Evolutionary conservation across 2,888 invertebrate species (phyloP), one percentile per base, ranked within the genome.

Genomic region (Neelides folsomi): DNA sequence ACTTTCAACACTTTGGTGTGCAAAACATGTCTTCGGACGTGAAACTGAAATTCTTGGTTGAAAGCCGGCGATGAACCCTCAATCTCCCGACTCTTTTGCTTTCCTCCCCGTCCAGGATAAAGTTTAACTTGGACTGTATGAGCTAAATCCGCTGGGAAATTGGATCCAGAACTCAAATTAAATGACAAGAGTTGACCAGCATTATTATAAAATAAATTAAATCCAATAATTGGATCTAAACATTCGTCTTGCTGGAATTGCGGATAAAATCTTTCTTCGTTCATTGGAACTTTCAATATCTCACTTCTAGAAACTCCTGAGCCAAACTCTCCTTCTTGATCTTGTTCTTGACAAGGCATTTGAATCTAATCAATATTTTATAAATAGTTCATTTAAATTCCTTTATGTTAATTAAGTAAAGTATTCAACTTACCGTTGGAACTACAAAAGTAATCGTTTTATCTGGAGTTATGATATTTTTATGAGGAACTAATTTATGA

Each of bases 381-480:
- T 10, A 12, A 44, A 38, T 13, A 42, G 10, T 41, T 41, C 16
- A 37, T 16, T 43, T n/a, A 7, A 16, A 18, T 16, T n/a, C n/a
- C n/a, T n/a, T n/a, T n/a, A n/a, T 27, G 27, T 7, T 5, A 27
- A 27, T 27, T 5, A 27, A 27, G 27, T 5, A 27, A 27, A 27
- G 27, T 3, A 7, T 7, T 27, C 7, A 15, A 47, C 47, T 53
- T 56, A 64, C 64, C 37, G 62, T 62, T 16, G 64, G 64, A 27
- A 64, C 58, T n/a, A 64, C 54, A 47, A 64, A 64, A 10, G 57
- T 55, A 37, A 64, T 59, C 5, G 51, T 54, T 15, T 56, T 54
- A 45, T 64, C 62, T 1, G 64, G 64, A n/a, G 60, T 64, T 12
- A 64, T 60, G 10, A 64, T 60, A 50, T 64, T 64, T 49, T 59